Base-by-base conservation (phyloP, 2,888 invertebrate species). In the Cheilosia soror region DNA sequence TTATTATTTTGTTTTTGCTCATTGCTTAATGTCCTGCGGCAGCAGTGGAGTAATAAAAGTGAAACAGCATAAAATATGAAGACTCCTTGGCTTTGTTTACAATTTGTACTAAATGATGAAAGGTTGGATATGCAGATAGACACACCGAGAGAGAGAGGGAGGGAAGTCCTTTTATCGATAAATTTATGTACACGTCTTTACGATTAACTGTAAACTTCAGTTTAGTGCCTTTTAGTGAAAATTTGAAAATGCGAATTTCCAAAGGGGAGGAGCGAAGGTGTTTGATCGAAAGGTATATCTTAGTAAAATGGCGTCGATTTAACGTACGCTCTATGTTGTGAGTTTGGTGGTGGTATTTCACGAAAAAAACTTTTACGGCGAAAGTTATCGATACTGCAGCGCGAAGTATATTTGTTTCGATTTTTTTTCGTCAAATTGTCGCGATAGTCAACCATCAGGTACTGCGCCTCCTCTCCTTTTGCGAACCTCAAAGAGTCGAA, bases 11-110 rank as follows among this genome's bases (percentile, higher is more conserved):
- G 4, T 13, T 44, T 66, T 65, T 60, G 65, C 9, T 81, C 20
- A 63, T 62, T 62, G 60, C 77, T 62, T 77, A 77, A 77, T 69
- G 77, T 77, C 66, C 77, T 77, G 77, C 68, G 77, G 55, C 68
- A 37, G 11, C 37, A 11, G 11, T 11, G 55, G 53, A 11, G 68
- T 62, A 68, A 69, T 77, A 77, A 77, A 77, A 55, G 37, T 44
- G 68, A 33, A 77, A 62, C 62, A 44, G 33, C 69, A 68, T 69
- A 62, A 77, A 68, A 62, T 77, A 47, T 69, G 53, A 60, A 44
- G 49, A 37, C 37, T 44, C 20, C 7, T 40, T 69, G 55, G n/a
- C 13, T 25, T 51, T 72, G 55, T n/a, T 49, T 66, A 75, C 75
- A 75, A 75, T 63, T 75, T 66, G 57, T 57, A 47, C 49, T 25